These are phyloP conservation scores for Myrmecobius fasciatus DNA, from an alignment of 2,113 vertebrate species.

Conservation along the genomic window DNA sequence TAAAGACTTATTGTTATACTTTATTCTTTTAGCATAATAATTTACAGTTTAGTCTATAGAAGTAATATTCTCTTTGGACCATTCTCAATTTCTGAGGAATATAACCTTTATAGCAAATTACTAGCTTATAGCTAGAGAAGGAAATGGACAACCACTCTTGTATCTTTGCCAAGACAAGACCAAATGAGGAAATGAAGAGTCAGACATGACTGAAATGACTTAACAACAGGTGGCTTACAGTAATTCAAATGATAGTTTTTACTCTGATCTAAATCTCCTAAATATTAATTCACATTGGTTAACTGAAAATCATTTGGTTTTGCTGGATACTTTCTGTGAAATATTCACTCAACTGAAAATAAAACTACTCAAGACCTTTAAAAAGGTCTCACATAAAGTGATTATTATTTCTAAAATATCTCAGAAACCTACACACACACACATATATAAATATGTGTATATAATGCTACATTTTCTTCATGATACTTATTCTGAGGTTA, in stretches of 20 bases:
- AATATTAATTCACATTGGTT: conserved; percentile 50
- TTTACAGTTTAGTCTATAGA: conserved; percentile 25
- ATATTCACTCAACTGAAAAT: conserved; percentile 73
- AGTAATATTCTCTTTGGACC: conserved; percentile 34
- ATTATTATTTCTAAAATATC: conserved; percentile 61
- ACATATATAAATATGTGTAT: neutral
- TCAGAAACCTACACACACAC: conserved; percentile 36
- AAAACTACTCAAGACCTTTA: conserved; percentile 67
- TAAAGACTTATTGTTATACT: neutral
- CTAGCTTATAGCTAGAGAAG: neutral
- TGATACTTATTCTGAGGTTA: conserved; percentile 10
- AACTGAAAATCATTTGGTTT: conserved; percentile 74
- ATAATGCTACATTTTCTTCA: conserved; percentile 16
- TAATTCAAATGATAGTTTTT: conserved; percentile 52
- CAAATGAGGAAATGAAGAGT: neutral
- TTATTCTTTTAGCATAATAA: conserved; percentile 2
- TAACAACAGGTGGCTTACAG: neutral
- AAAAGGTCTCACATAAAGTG: conserved; percentile 64
- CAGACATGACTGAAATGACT: neutral
- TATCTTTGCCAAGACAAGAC: neutral
- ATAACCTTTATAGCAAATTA: neutral
- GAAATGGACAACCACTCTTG: neutral
- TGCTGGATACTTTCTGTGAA: conserved; percentile 73
- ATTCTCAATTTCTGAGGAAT: neutral
- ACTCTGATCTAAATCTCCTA: conserved; percentile 37